A percentile compares a stretch with the other conserved stretches of the same genome.
Evolutionary conservation across 2,888 invertebrate genomes (phyloP).

Genomic region (Cetonia aurata): DNA sequence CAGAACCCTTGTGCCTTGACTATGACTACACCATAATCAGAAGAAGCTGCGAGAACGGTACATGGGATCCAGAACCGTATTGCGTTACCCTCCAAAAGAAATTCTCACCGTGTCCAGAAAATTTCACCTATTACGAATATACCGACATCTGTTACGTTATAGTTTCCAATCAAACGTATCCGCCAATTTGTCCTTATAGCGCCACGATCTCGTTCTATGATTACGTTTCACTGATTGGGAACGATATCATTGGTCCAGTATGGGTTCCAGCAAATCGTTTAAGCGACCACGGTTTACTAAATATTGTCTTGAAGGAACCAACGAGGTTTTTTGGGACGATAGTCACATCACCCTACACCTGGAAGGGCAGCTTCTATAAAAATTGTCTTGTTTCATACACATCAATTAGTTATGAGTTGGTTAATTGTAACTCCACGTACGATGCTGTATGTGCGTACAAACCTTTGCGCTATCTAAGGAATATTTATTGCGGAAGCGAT

Average conservation of each 20-base stretch:
- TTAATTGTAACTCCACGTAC: constrained; percentile 39
- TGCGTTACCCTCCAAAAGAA: constrained; percentile 32
- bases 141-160: constrained; percentile 38
- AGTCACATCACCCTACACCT: constrained; percentile 26
- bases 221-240: constrained; percentile 23
- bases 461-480: constrained; percentile 23
- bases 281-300: constrained; percentile 26
- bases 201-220: constrained; percentile 41
- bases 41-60: constrained; percentile 32
- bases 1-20: constrained; percentile 42
- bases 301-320: constrained; percentile 38
- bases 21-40: constrained; percentile 33
- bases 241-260: constrained; percentile 33
- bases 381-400: constrained; percentile 41
- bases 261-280: constrained; percentile 43
- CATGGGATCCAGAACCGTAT: constrained; percentile 32
- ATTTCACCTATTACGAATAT: constrained; percentile 33
- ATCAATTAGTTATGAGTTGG: constrained; percentile 18
- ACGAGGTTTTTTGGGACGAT: constrained; percentile 37
- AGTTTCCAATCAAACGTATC: constrained; percentile 36
- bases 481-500: constrained; percentile 32
- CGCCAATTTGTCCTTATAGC: constrained; percentile 40
- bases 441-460: constrained; percentile 42
- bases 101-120: constrained; percentile 39
- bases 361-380: constrained; percentile 40